These are phyloP conservation scores for Caenorhabditis brenneri DNA, from an alignment of 1,140 invertebrate species.

Conservation along the genomic window DNA sequence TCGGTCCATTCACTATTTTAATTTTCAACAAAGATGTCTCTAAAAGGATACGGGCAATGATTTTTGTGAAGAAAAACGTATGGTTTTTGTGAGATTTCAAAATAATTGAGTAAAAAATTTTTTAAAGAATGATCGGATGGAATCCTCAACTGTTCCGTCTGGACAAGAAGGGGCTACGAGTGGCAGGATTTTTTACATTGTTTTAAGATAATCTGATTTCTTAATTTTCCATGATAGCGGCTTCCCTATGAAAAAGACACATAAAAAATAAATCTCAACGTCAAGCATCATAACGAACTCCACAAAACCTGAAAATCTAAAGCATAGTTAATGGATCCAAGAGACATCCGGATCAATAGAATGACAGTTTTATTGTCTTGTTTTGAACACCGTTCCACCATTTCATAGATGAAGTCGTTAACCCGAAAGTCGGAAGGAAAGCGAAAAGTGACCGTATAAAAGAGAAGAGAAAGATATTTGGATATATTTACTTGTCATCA, in stretches of 20 bases:
- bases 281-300: too few species aligned
- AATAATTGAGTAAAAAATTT: too few species aligned
- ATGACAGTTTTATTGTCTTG: slow-evolving; percentile 18
- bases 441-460: slow-evolving; percentile 24
- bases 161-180: too few species aligned
- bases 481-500: background rate
- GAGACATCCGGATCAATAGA: background rate
- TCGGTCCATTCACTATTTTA: background rate
- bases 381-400: slow-evolving; percentile 17
- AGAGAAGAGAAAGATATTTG: background rate
- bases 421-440: slow-evolving; percentile 18
- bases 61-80: background rate
- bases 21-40: slow-evolving; percentile 10
- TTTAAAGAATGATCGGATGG: too few species aligned
- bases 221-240: too few species aligned
- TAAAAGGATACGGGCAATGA: background rate
- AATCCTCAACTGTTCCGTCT: too few species aligned
- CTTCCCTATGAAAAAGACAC: too few species aligned
- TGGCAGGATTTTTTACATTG: too few species aligned
- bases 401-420: slow-evolving; percentile 10
- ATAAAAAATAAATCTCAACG: too few species aligned
- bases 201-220: too few species aligned
- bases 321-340: too few species aligned
- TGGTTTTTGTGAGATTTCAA: background rate
- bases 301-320: too few species aligned